phyloP scores from a whole-genome alignment of 2,797 vertebrate species.

The Tympanoctomys barrerae region DNA sequence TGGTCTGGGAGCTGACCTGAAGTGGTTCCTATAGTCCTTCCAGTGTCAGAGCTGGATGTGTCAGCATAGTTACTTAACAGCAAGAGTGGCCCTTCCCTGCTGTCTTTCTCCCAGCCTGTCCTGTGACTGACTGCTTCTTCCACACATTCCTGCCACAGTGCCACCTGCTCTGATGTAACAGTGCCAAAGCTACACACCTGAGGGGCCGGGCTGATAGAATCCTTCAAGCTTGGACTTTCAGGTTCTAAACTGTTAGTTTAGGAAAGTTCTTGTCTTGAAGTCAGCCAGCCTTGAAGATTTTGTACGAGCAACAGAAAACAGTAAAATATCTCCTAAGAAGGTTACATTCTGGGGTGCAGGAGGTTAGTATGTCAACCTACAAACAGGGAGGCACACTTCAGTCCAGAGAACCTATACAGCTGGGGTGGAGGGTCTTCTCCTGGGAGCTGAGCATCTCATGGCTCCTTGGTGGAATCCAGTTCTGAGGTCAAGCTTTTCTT shows the following conservation, averaged over 20 bases:
- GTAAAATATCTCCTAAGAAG: neutral
- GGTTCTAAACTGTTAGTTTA: neutral
- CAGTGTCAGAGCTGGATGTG: neutral
- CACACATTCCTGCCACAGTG: neutral
- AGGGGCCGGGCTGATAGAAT: no score
- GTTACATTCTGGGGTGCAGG: neutral
- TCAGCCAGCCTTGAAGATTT: neutral
- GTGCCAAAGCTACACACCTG: neutral
- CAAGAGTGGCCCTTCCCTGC: no score
- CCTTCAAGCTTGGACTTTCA: neutral
- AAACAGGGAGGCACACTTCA: neutral
- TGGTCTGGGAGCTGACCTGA: neutral
- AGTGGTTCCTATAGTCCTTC: neutral
- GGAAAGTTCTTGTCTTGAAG: neutral
- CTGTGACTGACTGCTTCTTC: neutral
- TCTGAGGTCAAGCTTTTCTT: neutral
- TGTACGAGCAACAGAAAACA: neutral
- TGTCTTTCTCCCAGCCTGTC: neutral
- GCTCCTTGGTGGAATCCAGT: neutral
- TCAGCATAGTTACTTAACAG: neutral
- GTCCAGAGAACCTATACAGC: neutral
- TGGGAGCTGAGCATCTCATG: no score
- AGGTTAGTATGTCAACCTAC: neutral
- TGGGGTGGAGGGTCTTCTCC: neutral
- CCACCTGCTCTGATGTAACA: no score